A percentile compares a stretch with the other conserved stretches of the same genome.
These are phyloP conservation scores for Cordilura impudica DNA, from an alignment of 2,888 invertebrate species.

Conservation along the genomic window DNA sequence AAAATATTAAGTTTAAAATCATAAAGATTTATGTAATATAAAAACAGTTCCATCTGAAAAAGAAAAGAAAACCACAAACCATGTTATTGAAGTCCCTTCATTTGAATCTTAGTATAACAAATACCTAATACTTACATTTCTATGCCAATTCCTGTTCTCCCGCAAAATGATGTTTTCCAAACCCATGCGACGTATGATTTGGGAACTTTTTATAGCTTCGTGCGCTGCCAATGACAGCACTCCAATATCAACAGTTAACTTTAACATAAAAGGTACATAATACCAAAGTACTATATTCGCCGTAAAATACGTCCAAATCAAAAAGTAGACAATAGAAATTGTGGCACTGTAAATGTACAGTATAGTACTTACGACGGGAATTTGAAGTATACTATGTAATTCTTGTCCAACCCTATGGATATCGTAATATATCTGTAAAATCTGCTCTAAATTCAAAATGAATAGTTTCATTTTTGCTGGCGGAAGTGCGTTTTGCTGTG, in stretches of 20 bases:
- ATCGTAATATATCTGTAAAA: conserved; percentile 63
- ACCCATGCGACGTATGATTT: neutral
- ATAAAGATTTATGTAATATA: conserved; percentile 64
- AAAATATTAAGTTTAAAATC: conserved; percentile 66
- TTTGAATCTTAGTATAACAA: too few relatives aligned
- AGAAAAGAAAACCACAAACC: neutral
- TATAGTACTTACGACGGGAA: conserved; percentile 47
- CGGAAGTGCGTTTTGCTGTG: neutral
- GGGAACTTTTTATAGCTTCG: neutral
- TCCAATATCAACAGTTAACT: neutral
- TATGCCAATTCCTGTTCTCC: conserved; percentile 1
- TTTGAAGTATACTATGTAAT: conserved; percentile 65
- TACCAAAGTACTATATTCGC: neutral
- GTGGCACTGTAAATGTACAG: conserved; percentile 53
- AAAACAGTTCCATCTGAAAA: conserved; percentile 67
- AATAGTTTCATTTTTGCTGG: conserved; percentile 20
- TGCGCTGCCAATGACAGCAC: conserved; percentile 6
- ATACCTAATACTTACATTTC: conserved; percentile 1
- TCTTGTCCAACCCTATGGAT: conserved; percentile 55
- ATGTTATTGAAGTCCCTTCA: too few relatives aligned
- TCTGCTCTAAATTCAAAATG: conserved; percentile 60
- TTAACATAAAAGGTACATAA: neutral
- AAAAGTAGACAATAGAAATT: conserved; percentile 47
- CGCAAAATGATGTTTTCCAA: neutral
- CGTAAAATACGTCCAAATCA: conserved; percentile 12